These are phyloP conservation scores for Colletes latitarsis DNA, from an alignment of 1,140 invertebrate genomes.

Conservation along the genomic window DNA sequence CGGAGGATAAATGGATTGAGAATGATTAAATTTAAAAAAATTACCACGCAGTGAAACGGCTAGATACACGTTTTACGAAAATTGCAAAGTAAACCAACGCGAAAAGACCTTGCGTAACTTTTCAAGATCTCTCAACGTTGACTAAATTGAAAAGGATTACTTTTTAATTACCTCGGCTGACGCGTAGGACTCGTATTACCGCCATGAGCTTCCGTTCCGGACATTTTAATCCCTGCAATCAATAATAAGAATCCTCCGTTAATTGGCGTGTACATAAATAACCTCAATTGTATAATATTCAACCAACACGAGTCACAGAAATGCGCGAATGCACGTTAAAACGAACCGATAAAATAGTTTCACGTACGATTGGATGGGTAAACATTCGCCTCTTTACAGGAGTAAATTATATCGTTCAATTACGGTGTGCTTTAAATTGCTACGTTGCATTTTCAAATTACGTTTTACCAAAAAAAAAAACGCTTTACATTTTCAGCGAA, in stretches of 20 bases:
- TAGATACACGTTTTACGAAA: slow-evolving; percentile 13
- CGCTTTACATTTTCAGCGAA: not conserved
- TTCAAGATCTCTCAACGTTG: not conserved
- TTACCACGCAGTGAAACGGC: slow-evolving; percentile 5
- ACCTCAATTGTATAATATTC: not conserved
- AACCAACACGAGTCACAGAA: not conserved
- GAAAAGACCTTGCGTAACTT: not conserved
- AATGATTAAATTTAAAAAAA: not conserved
- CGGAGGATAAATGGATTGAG: slow-evolving; percentile 5
- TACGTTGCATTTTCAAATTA: not conserved
- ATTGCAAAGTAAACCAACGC: not conserved
- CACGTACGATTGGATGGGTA: not conserved
- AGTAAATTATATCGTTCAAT: slow-evolving; percentile 9
- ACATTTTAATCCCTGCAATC: slow-evolving; percentile 71
- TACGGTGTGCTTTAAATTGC: not conserved
- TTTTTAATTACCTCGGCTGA: slow-evolving; percentile 71
- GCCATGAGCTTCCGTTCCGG: slow-evolving; percentile 63
- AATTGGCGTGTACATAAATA: not conserved
- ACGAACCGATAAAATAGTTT: not conserved
- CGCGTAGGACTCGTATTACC: slow-evolving; percentile 68
- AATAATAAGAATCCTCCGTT: slow-evolving; percentile 3
- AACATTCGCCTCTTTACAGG: not conserved
- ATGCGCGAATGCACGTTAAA: not conserved
- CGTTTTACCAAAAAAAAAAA: not conserved
- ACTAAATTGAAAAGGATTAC: slow-evolving; percentile 19